Evolutionary conservation across 1,140 invertebrate genomes (phyloP), one percentile per base, ranked within the genome.

Genomic region (Sycobia sp.): DNA sequence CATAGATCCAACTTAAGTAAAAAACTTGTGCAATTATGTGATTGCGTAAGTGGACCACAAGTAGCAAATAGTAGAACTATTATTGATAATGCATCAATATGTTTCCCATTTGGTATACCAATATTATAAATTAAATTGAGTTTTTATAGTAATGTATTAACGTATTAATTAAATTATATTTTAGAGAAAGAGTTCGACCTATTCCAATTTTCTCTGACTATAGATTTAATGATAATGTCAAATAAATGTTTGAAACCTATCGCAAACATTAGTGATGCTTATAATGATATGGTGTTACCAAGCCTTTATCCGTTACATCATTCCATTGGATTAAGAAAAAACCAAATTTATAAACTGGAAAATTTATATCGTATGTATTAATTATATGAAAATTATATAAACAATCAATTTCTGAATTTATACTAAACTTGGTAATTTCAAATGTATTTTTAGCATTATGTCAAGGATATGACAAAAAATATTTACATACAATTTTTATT

Each of bases 401-500:
- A 10, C 20, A n/a, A n/a, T n/a, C n/a, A n/a, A 18, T 18, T 43
- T 16, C 9, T 43, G 4, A 43, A 43, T 5, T 43, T 23, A 44
- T 23, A 39, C 36, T 14, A 39, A 7, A 4, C n/a, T n/a, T 14
- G 20, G 13, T 29, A 47, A 9, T 47, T 29, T 29, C 5, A n/a
- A 29, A 46, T 46, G 8, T 13, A 25, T 60, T 36, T 32, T 68
- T 67, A 90, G 89, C 89, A 38, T 76, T 90, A 53, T 75, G 1
- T 68, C 38, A 20, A 76, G 76, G n/a, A 46, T 84, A 76, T 10
- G 82, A 88, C 72, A 62, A 68, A 54, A 64, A 54, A 10, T 65
- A 72, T 59, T 84, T 88, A 8, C 92, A 95, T 67, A 94, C 92
- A 43, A 82, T 92, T 23, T 87, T 92, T 73, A 71, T 90, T 43